Conservation (phyloP, 2,888 invertebrate species). For the Chelonus formosanus region DNA sequence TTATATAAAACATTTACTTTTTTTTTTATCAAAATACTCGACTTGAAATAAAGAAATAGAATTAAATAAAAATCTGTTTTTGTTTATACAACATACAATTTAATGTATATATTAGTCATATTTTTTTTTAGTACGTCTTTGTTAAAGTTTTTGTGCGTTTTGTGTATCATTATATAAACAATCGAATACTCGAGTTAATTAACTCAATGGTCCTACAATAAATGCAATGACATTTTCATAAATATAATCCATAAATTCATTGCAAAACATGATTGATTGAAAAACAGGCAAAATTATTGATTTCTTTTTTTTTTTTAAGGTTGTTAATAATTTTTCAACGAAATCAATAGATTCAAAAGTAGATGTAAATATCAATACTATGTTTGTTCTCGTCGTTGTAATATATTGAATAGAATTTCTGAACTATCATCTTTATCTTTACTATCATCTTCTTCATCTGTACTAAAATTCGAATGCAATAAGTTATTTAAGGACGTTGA, state of each 20-base stretch:
- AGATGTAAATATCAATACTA: conserved; percentile 33
- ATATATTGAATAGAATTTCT: conserved; percentile 67
- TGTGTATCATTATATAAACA: too few relatives aligned
- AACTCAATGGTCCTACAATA: too few relatives aligned
- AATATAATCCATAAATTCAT: too few relatives aligned
- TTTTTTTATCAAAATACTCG: conserved; percentile 20
- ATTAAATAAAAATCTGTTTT: conserved; percentile 7
- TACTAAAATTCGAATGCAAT: conserved; percentile 59
- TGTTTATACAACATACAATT: too few relatives aligned
- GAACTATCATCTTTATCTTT: conserved; percentile 66
- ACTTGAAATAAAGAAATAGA: conserved; percentile 18
- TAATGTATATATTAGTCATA: too few relatives aligned
- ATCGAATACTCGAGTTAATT: too few relatives aligned
- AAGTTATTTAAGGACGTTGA: conserved; percentile 62
- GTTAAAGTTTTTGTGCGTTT: too few relatives aligned
- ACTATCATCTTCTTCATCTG: conserved; percentile 56
- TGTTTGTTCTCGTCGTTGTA: conserved; percentile 60
- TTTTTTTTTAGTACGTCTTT: too few relatives aligned
- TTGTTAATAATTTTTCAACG: not conserved
- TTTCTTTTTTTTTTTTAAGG: too few relatives aligned
- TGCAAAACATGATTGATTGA: too few relatives aligned
- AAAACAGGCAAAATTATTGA: too few relatives aligned
- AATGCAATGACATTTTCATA: too few relatives aligned
- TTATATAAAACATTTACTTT: not conserved
- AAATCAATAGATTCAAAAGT: conserved; percentile 30